Evolutionary conservation across 2,797 vertebrate genomes (phyloP).

Genomic region (Cryptoblepharus egeriae): DNA sequence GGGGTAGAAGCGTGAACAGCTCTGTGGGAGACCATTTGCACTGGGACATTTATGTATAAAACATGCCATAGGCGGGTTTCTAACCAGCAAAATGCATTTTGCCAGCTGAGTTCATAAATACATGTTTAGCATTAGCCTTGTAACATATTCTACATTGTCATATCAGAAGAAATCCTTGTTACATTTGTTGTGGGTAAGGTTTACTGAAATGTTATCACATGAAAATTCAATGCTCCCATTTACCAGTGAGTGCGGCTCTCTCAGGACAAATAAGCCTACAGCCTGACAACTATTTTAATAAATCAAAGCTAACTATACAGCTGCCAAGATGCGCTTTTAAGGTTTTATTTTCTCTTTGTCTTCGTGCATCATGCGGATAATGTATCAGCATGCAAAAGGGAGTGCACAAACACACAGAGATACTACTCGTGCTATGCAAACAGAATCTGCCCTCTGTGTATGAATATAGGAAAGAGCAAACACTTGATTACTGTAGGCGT

Average conservation of each 20-base stretch:
- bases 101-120: slow-evolving; percentile 71
- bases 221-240: slow-evolving; percentile 66
- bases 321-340: slow-evolving; percentile 58
- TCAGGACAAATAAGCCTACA: slow-evolving; percentile 65
- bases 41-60: slow-evolving; percentile 67
- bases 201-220: slow-evolving; percentile 66
- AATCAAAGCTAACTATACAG: slow-evolving; percentile 63
- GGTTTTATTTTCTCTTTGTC: slow-evolving; percentile 54
- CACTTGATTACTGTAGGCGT: neutral
- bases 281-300: slow-evolving; percentile 67
- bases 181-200: slow-evolving; percentile 52
- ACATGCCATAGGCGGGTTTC: slow-evolving; percentile 57
- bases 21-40: slow-evolving; percentile 50
- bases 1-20: slow-evolving; percentile 47
- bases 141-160: slow-evolving; percentile 67
- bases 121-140: slow-evolving; percentile 63
- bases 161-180: slow-evolving; percentile 58
- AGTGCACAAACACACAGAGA: neutral
- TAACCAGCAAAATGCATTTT: slow-evolving; percentile 39
- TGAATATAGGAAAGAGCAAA: neutral
- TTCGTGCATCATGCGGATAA: neutral
- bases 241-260: slow-evolving; percentile 59
- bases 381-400: slow-evolving; percentile 21
- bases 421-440: neutral
- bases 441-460: neutral